A percentile compares a stretch with the other conserved stretches of the same genome.
Conservation (phyloP, 2,113 vertebrate species). For the Zingel zingel region DNA sequence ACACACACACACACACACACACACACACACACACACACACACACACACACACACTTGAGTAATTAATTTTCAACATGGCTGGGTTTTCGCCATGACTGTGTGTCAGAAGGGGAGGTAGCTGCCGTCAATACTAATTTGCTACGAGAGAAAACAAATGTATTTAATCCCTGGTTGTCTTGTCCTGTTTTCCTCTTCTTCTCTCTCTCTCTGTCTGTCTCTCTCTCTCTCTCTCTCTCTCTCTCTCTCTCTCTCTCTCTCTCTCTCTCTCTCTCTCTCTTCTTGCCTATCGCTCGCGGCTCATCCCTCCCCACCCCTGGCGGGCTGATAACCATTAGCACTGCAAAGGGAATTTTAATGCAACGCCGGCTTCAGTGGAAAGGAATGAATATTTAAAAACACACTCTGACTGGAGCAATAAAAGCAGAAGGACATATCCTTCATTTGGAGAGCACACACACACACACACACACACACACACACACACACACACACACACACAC, state of each 20-base stretch:
- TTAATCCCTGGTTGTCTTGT: slow-evolving; percentile 82
- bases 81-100: slow-evolving; percentile 50
- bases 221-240: neutral
- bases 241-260: neutral
- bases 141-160: slow-evolving; percentile 82
- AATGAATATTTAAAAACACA: slow-evolving; percentile 76
- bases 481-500: neutral
- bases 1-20: neutral
- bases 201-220: neutral
- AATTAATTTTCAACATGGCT: slow-evolving; percentile 83
- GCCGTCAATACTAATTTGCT: slow-evolving; percentile 82
- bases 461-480: slow-evolving; percentile 11
- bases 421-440: slow-evolving; percentile 58
- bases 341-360: slow-evolving; percentile 77
- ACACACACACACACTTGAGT: slow-evolving; percentile 62
- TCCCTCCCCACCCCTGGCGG: slow-evolving; percentile 9
- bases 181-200: slow-evolving; percentile 47
- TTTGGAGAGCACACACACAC: slow-evolving; percentile 26
- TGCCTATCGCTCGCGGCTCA: neutral
- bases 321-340: slow-evolving; percentile 70
- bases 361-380: slow-evolving; percentile 52
- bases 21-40: too few species aligned
- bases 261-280: neutral
- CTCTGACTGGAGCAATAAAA: slow-evolving; percentile 65
- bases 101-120: slow-evolving; percentile 57